Conservation (phyloP, 1,140 invertebrate species). For the Holcopasites calliopsidis region DNA sequence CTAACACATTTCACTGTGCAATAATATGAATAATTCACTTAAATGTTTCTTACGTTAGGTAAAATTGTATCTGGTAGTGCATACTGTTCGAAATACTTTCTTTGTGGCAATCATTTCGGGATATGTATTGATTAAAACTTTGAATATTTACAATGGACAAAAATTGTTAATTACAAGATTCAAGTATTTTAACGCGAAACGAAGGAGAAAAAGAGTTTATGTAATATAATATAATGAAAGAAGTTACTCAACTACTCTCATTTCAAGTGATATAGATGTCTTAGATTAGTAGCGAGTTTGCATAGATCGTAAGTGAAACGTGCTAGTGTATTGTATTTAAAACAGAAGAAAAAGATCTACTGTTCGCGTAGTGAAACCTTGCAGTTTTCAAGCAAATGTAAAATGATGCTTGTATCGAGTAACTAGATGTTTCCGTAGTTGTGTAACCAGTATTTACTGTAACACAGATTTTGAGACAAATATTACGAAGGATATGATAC, state of each 20-base stretch:
- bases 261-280: conserved; percentile 59
- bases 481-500: conserved; percentile 42
- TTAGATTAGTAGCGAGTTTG: conserved; percentile 58
- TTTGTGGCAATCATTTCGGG: conserved; percentile 53
- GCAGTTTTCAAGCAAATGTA: conserved; percentile 52
- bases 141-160: conserved; percentile 43
- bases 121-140: conserved; percentile 43
- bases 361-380: conserved; percentile 36
- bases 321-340: conserved; percentile 49
- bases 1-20: conserved; percentile 49
- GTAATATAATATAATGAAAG: conserved; percentile 47
- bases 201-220: conserved; percentile 39
- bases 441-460: conserved; percentile 45
- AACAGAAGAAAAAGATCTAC: conserved; percentile 30
- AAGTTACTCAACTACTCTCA: conserved; percentile 56
- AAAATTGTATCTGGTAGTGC: conserved; percentile 12
- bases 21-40: conserved; percentile 47
- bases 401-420: conserved; percentile 42
- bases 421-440: conserved; percentile 51
- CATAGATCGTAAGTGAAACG: conserved; percentile 46
- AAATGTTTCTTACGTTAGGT: conserved; percentile 37
- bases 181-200: conserved; percentile 43
- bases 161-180: conserved; percentile 48
- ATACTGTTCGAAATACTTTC: conserved; percentile 27
- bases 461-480: conserved; percentile 46